phyloP scores from a whole-genome alignment of 23 tunicate species.

The Botrylloides violaceus region DNA sequence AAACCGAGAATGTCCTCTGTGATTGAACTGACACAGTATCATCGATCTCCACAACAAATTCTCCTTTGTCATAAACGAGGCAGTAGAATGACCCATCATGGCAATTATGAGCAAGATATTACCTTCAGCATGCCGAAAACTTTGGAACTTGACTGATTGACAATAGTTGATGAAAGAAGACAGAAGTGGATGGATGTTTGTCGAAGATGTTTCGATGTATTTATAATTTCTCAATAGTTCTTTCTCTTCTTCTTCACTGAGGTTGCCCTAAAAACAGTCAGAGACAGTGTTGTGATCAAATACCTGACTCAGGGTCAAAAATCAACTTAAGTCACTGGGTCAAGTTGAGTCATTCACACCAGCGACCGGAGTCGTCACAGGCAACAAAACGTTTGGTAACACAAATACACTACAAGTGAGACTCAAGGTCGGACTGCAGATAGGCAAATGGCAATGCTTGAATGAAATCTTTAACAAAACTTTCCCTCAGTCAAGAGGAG shows the following conservation, averaged over 20 bases:
- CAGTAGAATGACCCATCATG: too few species aligned
- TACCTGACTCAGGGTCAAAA: too few species aligned
- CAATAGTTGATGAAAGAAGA: slow-evolving; percentile 84
- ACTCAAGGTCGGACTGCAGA: neutral
- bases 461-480: too few species aligned
- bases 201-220: slow-evolving; percentile 69
- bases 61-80: too few species aligned
- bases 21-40: too few species aligned
- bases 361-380: neutral
- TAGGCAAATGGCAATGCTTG: too few species aligned
- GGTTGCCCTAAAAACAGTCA: neutral
- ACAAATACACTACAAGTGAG: neutral
- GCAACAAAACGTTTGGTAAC: neutral
- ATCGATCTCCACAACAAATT: too few species aligned
- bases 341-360: neutral
- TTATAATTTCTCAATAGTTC: slow-evolving; percentile 56
- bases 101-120: too few species aligned
- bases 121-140: slow-evolving; percentile 53
- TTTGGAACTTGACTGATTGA: slow-evolving; percentile 87
- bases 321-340: too few species aligned
- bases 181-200: slow-evolving; percentile 83
- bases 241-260: slow-evolving; percentile 60
- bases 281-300: too few species aligned
- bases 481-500: too few species aligned
- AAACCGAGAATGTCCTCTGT: too few species aligned